Percentiles rank a stretch among this genome's conserved stretches.
phyloP scores from a whole-genome alignment of 2,113 vertebrate genomes.

The Nansenia antarctica region DNA sequence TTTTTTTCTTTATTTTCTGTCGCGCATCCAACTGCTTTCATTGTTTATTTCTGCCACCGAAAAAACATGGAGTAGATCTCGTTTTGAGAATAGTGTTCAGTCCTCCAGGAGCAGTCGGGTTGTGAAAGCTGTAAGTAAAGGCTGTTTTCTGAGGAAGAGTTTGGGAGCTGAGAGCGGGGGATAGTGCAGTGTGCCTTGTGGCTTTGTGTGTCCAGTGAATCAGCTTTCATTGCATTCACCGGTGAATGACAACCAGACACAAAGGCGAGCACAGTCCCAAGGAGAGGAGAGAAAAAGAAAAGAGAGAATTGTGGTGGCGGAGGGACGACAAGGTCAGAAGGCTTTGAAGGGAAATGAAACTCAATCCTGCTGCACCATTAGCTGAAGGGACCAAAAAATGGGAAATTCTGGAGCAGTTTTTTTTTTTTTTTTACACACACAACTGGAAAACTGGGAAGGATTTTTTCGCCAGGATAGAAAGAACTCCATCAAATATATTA shows the following conservation, averaged over 20 bases:
- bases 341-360: slow-evolving; percentile 67
- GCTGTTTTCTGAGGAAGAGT: slow-evolving; percentile 29
- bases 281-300: slow-evolving; percentile 53
- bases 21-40: too few species aligned
- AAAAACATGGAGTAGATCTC: neutral
- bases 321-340: slow-evolving; percentile 67
- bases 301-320: slow-evolving; percentile 51
- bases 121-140: too few species aligned
- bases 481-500: too few species aligned
- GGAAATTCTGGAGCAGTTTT: slow-evolving; percentile 52
- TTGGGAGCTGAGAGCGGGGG: slow-evolving; percentile 25
- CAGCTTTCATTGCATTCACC: slow-evolving; percentile 71
- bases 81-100: neutral
- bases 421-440: too few species aligned
- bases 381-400: slow-evolving; percentile 36
- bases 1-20: neutral
- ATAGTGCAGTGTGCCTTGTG: slow-evolving; percentile 65
- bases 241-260: slow-evolving; percentile 85
- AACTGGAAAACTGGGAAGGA: slow-evolving; percentile 9
- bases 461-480: neutral
- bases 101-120: too few species aligned
- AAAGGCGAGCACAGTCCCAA: slow-evolving; percentile 77
- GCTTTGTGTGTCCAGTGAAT: slow-evolving; percentile 78
- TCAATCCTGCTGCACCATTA: slow-evolving; percentile 66
- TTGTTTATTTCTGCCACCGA: neutral